phyloP scores from a whole-genome alignment of 2,888 invertebrate genomes.

The Antitype chi region DNA sequence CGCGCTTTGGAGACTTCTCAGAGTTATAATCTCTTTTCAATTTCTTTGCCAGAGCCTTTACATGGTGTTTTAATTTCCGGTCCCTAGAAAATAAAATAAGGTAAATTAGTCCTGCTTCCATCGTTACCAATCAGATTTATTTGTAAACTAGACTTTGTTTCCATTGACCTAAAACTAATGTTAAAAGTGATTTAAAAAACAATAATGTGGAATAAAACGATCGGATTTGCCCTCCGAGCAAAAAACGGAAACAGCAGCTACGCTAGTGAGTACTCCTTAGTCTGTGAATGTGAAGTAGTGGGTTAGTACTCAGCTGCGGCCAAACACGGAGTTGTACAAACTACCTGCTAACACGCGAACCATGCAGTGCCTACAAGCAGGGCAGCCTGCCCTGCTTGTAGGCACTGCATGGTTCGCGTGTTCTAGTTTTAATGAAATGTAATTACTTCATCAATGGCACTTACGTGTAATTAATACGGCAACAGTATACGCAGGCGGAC shows the following conservation, averaged over 20 bases:
- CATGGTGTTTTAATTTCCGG: slow-evolving; percentile 72
- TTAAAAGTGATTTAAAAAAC: background rate
- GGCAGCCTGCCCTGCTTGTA: no score
- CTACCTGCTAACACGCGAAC: no score
- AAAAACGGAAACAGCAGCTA: background rate
- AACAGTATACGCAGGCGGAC: slow-evolving; percentile 81
- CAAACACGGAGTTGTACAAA: background rate
- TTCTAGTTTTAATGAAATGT: slow-evolving; percentile 2
- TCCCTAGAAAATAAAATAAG: slow-evolving; percentile 74
- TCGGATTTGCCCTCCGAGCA: background rate
- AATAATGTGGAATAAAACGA: background rate
- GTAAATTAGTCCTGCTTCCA: background rate
- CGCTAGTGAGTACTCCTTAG: background rate
- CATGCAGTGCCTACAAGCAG: no score
- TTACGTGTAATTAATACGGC: slow-evolving; percentile 81
- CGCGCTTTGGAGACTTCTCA: slow-evolving; percentile 63
- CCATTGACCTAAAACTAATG: no score
- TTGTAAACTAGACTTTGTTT: background rate
- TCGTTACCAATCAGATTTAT: background rate
- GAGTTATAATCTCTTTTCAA: slow-evolving; percentile 73
- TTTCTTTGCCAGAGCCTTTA: slow-evolving; percentile 78
- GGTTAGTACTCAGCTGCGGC: background rate
- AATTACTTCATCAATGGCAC: slow-evolving; percentile 49
- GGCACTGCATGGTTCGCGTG: background rate
- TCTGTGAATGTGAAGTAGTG: background rate